phyloP scores from a whole-genome alignment of 2,797 vertebrate genomes.

The Tolypeutes matacus region DNA sequence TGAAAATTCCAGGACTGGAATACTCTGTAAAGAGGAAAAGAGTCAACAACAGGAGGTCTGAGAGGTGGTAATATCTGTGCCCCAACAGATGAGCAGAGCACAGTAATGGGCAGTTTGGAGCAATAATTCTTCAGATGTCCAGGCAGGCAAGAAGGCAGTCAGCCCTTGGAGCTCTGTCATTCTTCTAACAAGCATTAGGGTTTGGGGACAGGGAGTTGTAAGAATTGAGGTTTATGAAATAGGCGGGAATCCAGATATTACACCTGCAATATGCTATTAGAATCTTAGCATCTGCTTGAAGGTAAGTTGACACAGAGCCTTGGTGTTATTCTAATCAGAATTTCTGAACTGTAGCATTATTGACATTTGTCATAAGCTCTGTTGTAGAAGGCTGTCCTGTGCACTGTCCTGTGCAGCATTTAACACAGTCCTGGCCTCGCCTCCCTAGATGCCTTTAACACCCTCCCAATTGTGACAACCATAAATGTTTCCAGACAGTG shows the following conservation, averaged over 20 bases:
- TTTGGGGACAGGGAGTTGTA: neutral
- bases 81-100: neutral
- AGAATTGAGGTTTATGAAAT: neutral
- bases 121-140: neutral
- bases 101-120: neutral
- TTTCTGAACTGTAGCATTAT: neutral
- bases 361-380: neutral
- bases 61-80: neutral
- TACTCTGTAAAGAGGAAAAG: neutral
- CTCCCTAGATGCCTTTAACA: neutral
- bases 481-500: conserved; percentile 25
- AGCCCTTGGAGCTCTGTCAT: neutral
- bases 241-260: neutral
- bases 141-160: neutral
- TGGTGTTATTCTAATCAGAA: neutral
- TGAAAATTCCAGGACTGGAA: conserved; percentile 16
- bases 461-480: neutral
- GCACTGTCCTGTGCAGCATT: neutral
- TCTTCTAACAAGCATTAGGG: conserved; percentile 20
- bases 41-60: neutral
- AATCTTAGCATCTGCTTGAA: neutral
- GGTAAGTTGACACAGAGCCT: neutral
- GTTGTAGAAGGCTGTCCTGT: neutral
- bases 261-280: neutral
- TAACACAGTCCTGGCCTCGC: neutral